Evolutionary conservation across 37 sponge, comb jelly and placozoan genomes (phyloP), one percentile per base, ranked within the genome.

Genomic region (Hexactinellida sp.): DNA sequence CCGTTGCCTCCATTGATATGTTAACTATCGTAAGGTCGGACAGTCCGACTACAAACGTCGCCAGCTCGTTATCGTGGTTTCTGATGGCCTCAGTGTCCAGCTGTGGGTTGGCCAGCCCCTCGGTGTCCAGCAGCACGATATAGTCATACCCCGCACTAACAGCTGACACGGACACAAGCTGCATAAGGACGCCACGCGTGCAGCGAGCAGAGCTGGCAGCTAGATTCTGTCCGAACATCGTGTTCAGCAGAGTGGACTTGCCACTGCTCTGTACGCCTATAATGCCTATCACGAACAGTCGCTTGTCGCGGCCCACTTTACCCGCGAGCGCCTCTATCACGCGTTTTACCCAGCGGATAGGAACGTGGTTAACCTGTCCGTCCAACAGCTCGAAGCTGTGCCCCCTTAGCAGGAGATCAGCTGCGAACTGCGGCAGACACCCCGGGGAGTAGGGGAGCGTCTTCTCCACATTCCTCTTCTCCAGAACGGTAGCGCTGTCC

Each of bases 31-130:
- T 88, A 1, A 85, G 52, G 54, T 88, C 84, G 3, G 85, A 85
- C 0, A 88, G 39, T 30, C 89, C 89, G 23, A 88, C 85, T 1
- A 88, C 89, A 55, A 88, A 88, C 47, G 85, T 71, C 0, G 89
- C 85, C 24, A 85, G 36, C 76, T 85, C 85, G 85, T 85, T 88
- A 36, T 88, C 89, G 37, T 85, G 88, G 0, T 83, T 47, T 37
- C 71, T 82, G 25, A 32, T 38, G 38, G 38, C 25, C 54, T 37
- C 23, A 37, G 85, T 54, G 38, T 85, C 83, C 9, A 85, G 83
- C 39, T 88, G 85, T 36, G 85, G 89, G 85, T 71, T 85, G 39
- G 82, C 25, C 24, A 87, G 84, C 0, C 88, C 88, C 38, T 87
- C 88, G 1, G 88, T 87, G 37, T 87, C 88, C 36, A 87, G 13